A percentile compares a stretch with the other conserved stretches of the same genome.
These are phyloP conservation scores for Clangula hyemalis DNA, from an alignment of 2,797 vertebrate species.

Conservation along the genomic window DNA sequence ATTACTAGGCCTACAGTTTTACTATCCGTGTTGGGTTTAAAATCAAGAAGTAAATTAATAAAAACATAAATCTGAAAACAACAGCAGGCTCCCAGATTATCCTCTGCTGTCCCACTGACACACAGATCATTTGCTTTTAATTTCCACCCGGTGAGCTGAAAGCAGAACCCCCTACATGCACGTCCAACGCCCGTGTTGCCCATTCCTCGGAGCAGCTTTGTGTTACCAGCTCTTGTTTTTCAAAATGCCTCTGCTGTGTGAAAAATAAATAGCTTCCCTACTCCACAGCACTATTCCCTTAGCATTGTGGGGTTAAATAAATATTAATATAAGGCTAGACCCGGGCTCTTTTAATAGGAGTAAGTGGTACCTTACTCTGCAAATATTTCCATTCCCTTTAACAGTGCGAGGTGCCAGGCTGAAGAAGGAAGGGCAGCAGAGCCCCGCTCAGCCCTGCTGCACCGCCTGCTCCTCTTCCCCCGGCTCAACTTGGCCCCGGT, in stretches of 20 bases:
- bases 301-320: constrained; percentile 29
- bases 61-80: constrained; percentile 42
- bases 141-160: constrained; percentile 27
- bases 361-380: constrained; percentile 41
- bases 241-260: constrained; percentile 50
- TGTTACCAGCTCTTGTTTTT: constrained; percentile 34
- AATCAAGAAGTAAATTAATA: constrained; percentile 45
- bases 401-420: background rate
- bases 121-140: constrained; percentile 45
- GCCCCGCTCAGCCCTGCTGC: background rate
- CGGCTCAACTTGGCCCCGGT: background rate
- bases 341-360: background rate
- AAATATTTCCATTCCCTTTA: constrained; percentile 30
- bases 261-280: constrained; percentile 59
- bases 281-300: background rate
- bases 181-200: background rate
- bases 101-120: constrained; percentile 9
- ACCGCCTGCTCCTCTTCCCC: background rate
- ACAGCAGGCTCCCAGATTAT: constrained; percentile 25
- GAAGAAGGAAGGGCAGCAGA: background rate
- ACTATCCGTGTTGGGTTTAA: constrained; percentile 22
- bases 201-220: background rate
- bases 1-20: background rate
- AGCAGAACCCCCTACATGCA: background rate
- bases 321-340: constrained; percentile 42